Evolutionary conservation across 2,113 vertebrate genomes (phyloP).

Genomic region (Procapra przewalskii): DNA sequence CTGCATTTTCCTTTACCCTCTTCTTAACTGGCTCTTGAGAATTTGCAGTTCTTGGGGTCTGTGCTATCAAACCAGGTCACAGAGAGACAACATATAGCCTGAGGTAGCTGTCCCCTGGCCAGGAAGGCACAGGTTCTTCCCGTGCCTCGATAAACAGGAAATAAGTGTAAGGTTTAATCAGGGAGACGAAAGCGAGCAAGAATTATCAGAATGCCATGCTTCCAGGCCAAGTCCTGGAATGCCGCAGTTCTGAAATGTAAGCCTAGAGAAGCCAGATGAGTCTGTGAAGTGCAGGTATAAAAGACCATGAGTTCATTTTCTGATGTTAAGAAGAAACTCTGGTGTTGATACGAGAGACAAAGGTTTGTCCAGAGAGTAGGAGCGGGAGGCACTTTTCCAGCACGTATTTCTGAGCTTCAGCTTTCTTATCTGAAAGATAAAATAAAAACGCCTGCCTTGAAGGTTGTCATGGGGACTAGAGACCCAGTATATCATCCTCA

Average conservation of each 20-base stretch:
- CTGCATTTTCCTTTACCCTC: background rate
- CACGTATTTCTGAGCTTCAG: background rate
- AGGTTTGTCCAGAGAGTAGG: background rate
- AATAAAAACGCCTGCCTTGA: background rate
- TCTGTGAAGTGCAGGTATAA: background rate
- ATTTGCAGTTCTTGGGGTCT: background rate
- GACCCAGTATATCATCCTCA: background rate
- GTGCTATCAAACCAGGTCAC: background rate
- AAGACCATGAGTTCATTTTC: background rate
- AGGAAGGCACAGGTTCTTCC: background rate
- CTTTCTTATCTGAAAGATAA: background rate
- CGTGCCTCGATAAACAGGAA: background rate
- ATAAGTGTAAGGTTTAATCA: background rate
- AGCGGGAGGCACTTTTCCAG: background rate
- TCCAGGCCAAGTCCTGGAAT: background rate
- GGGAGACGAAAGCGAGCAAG: background rate
- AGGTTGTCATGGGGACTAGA: background rate
- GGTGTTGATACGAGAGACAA: background rate
- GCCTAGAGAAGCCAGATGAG: background rate
- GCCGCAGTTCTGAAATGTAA: background rate
- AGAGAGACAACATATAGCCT: background rate
- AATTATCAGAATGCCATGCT: background rate
- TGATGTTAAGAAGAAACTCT: background rate
- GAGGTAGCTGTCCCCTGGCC: background rate
- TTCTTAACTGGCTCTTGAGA: background rate